These are phyloP conservation scores for Procapra przewalskii DNA, from an alignment of 2,113 vertebrate species.

Conservation along the genomic window DNA sequence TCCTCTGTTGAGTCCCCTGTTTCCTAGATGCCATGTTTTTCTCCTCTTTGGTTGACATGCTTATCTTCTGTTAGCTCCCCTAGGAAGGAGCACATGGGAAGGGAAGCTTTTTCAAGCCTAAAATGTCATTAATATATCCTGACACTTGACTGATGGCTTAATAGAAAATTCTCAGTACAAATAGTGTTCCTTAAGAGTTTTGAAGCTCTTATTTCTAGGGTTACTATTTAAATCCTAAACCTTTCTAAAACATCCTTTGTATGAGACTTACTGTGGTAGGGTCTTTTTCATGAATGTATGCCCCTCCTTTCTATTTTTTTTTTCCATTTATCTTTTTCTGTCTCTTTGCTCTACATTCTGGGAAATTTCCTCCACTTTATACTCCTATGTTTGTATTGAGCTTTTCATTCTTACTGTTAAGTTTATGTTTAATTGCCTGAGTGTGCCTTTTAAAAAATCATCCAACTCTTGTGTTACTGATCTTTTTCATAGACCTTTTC, in stretches of 20 bases:
- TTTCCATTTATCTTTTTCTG: background rate
- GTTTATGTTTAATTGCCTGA: background rate
- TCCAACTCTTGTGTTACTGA: background rate
- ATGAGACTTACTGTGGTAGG: background rate
- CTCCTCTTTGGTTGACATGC: background rate
- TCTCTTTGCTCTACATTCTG: background rate
- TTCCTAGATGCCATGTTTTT: background rate
- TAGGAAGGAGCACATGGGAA: background rate
- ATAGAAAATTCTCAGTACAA: constrained; percentile 13
- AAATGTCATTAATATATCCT: background rate
- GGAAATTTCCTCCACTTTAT: background rate
- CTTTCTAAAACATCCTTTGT: background rate
- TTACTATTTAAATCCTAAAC: background rate
- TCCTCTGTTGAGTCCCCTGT: background rate
- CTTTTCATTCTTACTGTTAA: background rate
- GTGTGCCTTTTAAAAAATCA: background rate
- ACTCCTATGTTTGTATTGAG: background rate
- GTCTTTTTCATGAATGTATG: background rate
- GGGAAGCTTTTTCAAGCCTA: constrained; percentile 28
- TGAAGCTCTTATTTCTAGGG: background rate
- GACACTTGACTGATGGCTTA: constrained; percentile 3
- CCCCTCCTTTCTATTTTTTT: background rate
- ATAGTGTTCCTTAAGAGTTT: constrained; percentile 9
- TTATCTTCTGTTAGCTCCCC: background rate
- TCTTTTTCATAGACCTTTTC: background rate